Evolutionary conservation across 2,113 vertebrate species (phyloP), one percentile per base, ranked within the genome.

Genomic region (Cervus canadensis): DNA sequence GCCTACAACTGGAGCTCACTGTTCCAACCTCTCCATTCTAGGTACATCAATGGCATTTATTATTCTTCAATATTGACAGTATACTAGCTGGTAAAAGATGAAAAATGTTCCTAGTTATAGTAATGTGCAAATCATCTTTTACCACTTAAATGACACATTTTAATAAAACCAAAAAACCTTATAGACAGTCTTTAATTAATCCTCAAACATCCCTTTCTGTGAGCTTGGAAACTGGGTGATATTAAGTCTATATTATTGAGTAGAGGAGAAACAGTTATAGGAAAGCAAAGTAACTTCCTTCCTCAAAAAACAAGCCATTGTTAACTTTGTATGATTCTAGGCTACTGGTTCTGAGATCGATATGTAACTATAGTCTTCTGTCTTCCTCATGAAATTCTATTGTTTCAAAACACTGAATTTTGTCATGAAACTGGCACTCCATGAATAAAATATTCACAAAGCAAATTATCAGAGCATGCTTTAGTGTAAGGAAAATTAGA

Each of bases 221-320:
- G 36, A 82, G n/a, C n/a, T 81, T 28, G 19, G 9, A 7, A 94
- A 94, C 7, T 79, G 48, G 50, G 15, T 78, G 45, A 78, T 71
- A 74, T 9, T 79, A 36, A 95, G 97, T 95, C 89, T 76, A 93
- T 97, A 95, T 71, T 87, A 95, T 76, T 71, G 91, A 96, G 95
- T 82, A 89, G 40, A 84, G 23, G 10, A 91, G 36, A 95, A 88
- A 76, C 10, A 74, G 33, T 84, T 90, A 50, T 5, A 96, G 21
- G 21, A 92, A 84, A 10, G 15, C 52, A 89, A 94, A 84, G 15
- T 60, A 96, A 52, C 19, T 83, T 89, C 81, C 91, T 26, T 87
- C 28, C 8, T 26, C 36, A 57, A 71, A 95, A 52, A 84, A 76
- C 14, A 93, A 97, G 43, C 48, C 54, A 57, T 21, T 83, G 33